Percentiles rank a stretch among this genome's conserved stretches.
Conservation (phyloP, 2,797 vertebrate genomes). For the Galagoides demidoff region DNA sequence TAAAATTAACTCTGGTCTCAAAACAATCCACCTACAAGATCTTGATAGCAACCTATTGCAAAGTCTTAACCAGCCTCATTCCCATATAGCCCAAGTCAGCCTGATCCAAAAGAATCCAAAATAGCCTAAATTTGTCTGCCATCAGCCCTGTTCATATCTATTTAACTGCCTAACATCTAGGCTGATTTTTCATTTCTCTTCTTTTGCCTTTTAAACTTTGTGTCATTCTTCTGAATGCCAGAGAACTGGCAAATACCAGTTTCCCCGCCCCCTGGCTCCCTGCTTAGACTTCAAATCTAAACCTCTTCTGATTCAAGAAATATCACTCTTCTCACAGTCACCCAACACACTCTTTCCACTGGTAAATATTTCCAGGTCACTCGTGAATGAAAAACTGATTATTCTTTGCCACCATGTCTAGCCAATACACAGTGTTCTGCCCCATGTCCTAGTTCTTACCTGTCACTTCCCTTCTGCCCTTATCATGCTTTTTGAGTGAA, state of each 20-base stretch:
- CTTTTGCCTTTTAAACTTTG: background rate
- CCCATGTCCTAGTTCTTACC: background rate
- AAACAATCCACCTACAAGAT: too few species aligned
- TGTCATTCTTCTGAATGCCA: background rate
- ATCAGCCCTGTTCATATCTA: too few species aligned
- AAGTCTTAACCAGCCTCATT: too few species aligned
- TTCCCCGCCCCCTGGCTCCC: too few species aligned
- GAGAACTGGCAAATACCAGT: background rate
- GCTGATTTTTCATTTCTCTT: background rate
- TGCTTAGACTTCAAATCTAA: background rate
- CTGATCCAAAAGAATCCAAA: too few species aligned
- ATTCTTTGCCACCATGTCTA: background rate
- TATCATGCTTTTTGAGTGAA: background rate
- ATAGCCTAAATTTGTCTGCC: too few species aligned
- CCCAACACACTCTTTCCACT: background rate
- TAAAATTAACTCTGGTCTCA: too few species aligned
- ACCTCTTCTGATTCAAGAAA: background rate
- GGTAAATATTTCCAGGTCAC: background rate
- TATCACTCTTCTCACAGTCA: background rate
- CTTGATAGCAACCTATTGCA: too few species aligned
- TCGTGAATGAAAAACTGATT: background rate
- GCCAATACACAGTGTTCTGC: accelerated
- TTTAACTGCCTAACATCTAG: background rate
- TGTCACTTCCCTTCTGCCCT: background rate
- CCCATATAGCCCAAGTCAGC: too few species aligned